Conservation (phyloP, 1,140 invertebrate species). For the Diprion similis region DNA sequence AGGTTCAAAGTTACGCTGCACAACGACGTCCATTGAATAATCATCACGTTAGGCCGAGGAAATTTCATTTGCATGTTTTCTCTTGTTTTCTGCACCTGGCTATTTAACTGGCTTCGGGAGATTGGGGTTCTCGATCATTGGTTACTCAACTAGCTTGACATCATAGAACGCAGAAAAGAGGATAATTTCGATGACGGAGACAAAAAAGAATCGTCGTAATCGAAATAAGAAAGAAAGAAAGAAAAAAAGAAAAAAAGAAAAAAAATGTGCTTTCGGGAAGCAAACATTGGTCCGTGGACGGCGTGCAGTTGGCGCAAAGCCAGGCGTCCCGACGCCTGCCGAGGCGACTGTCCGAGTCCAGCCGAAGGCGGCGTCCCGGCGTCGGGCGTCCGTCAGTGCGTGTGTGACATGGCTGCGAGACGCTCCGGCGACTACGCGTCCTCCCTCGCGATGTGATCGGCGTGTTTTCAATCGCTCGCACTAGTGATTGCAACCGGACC, state of each 20-base stretch:
- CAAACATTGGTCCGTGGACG: constrained; percentile 30
- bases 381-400: constrained; percentile 60
- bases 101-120: too few species aligned
- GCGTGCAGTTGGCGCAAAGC: constrained; percentile 47
- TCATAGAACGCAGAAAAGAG: constrained; percentile 10
- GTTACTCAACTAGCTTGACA: not conserved
- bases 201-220: constrained; percentile 27
- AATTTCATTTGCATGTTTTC: too few species aligned
- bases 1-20: too few species aligned
- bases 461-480: constrained; percentile 3
- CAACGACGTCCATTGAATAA: too few species aligned
- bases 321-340: constrained; percentile 55
- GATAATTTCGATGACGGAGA: constrained; percentile 21
- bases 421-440: constrained; percentile 52
- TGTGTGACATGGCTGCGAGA: constrained; percentile 59
- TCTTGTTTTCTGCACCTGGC: too few species aligned
- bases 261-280: constrained; percentile 14
- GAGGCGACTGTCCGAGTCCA: constrained; percentile 54
- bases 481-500: not conserved
- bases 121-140: too few species aligned
- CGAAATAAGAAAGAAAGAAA: not conserved
- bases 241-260: constrained; percentile 16
- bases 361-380: constrained; percentile 59
- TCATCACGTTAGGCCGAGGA: too few species aligned
- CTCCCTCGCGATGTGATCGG: constrained; percentile 43